Base-by-base conservation (phyloP, 2,797 vertebrate genomes). In the Mastacembelus armatus region DNA sequence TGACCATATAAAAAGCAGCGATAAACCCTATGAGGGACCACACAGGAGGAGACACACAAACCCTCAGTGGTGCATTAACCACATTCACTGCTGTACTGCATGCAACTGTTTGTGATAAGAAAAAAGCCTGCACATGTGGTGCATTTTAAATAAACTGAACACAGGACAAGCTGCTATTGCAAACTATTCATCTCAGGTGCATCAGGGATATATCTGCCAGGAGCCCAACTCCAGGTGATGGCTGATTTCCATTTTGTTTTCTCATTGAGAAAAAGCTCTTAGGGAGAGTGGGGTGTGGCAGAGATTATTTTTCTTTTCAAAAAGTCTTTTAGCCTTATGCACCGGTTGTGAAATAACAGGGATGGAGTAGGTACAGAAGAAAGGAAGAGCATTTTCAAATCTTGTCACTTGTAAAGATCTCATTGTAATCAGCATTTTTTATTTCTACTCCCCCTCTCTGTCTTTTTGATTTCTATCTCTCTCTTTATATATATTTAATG, bases 241-340 rank as follows among this genome's bases (percentile, higher is more conserved):
- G 75, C 88, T 83, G 84, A 70, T 89, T 85, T 81, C 84, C 80
- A 86, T 84, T 90, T 88, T 81, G 71, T 88, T 85, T 85, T 71
- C 81, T 84, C 85, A 77, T 68, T 74, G 64, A 81, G 83, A 43
- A 76, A 83, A 89, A 84, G 74, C 72, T 84, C 63, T 87, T 52
- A 80, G 86, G 73, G 68, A 84, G 63, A 85, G 74, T 80, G 66
- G 68, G 57, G 61, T 56, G 52, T 81, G 48, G 64, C 54, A 18
- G 44, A 85, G 66, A 89, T 89, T 60, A 81, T 80, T 84, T 87
- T 85, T 85, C 71, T 81, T 86, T 77, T 74, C 19, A 51, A 79
- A 77, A 86, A 83, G 78, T 77, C 42, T 83, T 88, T 89, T 80
- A 60, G 60, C 68, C 69, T 70, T 35, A 66, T 52, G 33, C 50